These are phyloP conservation scores for Anoura caudifer DNA, from an alignment of 2,113 vertebrate genomes.

Conservation along the genomic window DNA sequence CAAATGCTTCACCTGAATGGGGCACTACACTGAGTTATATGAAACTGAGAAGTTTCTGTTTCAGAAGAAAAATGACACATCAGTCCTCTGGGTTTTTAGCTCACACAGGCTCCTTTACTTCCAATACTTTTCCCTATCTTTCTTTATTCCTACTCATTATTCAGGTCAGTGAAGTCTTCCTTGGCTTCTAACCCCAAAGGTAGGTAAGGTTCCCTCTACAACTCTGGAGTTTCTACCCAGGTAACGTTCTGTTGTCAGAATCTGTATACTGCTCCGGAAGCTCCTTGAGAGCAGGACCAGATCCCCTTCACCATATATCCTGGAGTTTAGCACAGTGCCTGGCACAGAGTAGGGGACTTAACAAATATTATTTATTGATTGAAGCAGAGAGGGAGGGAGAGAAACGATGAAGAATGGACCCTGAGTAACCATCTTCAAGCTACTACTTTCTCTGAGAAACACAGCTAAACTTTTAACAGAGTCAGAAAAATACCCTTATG, in stretches of 20 bases:
- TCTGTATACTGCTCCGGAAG: background rate
- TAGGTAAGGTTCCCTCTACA: background rate
- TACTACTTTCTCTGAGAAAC: background rate
- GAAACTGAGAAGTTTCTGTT: slow-evolving; percentile 21
- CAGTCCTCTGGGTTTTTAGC: background rate
- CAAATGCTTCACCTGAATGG: background rate
- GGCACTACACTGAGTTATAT: background rate
- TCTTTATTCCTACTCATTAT: background rate
- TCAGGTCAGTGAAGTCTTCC: background rate
- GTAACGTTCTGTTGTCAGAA: background rate
- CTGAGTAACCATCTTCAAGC: background rate
- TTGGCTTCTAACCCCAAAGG: background rate
- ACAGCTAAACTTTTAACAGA: background rate
- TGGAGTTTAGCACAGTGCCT: background rate
- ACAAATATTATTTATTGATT: background rate
- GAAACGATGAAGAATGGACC: background rate
- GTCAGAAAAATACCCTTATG: background rate
- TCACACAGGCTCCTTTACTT: background rate
- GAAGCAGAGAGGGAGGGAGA: background rate
- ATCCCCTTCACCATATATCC: background rate
- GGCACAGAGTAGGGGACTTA: background rate
- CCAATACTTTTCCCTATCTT: background rate
- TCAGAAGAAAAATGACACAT: background rate
- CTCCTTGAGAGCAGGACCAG: background rate
- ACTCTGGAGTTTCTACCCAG: background rate